phyloP scores from a whole-genome alignment of 2,888 invertebrate species.

The Fragum whitleyi region DNA sequence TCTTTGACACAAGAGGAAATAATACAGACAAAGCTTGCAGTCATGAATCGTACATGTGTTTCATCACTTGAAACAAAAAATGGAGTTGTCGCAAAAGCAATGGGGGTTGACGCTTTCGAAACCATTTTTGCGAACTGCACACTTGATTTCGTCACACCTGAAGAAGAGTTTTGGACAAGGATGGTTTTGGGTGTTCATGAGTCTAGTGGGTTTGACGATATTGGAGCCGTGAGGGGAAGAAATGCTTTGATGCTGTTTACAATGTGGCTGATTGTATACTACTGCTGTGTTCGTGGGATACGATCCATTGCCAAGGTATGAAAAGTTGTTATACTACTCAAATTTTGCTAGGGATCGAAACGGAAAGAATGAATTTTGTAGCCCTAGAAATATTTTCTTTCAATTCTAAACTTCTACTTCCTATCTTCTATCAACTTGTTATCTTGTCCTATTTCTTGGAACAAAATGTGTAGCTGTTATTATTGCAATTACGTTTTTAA shows the following conservation, averaged over 20 bases:
- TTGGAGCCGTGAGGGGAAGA: slow-evolving; percentile 28
- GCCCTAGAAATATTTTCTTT: too few relatives aligned
- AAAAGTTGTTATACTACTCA: too few relatives aligned
- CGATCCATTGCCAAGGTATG: slow-evolving; percentile 43
- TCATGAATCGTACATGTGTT: slow-evolving; percentile 21
- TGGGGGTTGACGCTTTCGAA: neutral
- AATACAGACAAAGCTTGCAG: neutral
- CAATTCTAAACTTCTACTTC: too few relatives aligned
- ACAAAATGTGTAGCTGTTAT: too few relatives aligned
- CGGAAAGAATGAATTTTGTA: too few relatives aligned
- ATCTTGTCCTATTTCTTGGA: too few relatives aligned
- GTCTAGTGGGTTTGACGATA: slow-evolving; percentile 20
- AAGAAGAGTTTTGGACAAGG: slow-evolving; percentile 41
- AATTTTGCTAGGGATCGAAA: too few relatives aligned
- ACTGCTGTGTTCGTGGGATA: slow-evolving; percentile 43
- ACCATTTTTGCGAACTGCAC: slow-evolving; percentile 7
- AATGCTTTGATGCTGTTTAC: slow-evolving; percentile 32
- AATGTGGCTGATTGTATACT: slow-evolving; percentile 38
- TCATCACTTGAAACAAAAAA: neutral
- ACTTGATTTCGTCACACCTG: slow-evolving; percentile 16
- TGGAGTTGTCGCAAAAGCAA: neutral
- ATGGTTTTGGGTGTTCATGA: slow-evolving; percentile 36
- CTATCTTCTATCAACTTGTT: too few relatives aligned
- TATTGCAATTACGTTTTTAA: too few relatives aligned
- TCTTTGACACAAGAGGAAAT: neutral